Evolutionary conservation across 2,888 invertebrate genomes (phyloP), one percentile per base, ranked within the genome.

Genomic region (Trichogramma evanescens): DNA sequence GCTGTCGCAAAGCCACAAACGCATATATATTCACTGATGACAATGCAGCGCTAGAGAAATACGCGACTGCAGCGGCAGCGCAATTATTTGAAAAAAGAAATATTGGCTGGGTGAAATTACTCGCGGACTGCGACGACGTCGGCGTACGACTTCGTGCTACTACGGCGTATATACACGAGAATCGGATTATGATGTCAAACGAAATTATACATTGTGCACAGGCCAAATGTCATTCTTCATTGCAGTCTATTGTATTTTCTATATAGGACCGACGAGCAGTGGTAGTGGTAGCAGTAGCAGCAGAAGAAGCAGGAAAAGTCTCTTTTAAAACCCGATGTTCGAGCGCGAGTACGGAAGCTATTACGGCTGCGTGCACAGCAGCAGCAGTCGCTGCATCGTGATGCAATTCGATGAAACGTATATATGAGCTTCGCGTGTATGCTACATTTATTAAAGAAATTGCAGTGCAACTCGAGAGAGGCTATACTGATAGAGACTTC

Each of bases 371-470:
- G 26, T 26, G 26, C 26, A 26, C 26, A 26, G 26, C 26, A 26
- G 26, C 26, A 26, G 26, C 26, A 26, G 26, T 26, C 26, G 26
- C 26, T 26, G 26, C 26, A 26, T 26, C 46, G 48, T 50, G 64
- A 60, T 63, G 63, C 63, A 71, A 71, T 71, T 71, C 70, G 66
- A 69, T 71, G 26, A 2, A 26, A 26, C 26, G 26, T 26, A 26
- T 26, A 26, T 26, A 26, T 26, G 26, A 26, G 26, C 26, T 26
- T 26, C 3, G 26, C 70, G 70, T 26, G 26, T 69, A 73, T 72
- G 73, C 69, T 71, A 72, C 72, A 71, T 74, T 74, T 74, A 74
- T 74, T 71, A 74, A 72, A 75, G 72, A 74, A 71, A 75, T 74
- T 74, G 71, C 72, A 26, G 26, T 26, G 26, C 26, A 26, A 26